phyloP scores from a whole-genome alignment of 2,888 invertebrate genomes.

The Yponomeuta plumbellus region DNA sequence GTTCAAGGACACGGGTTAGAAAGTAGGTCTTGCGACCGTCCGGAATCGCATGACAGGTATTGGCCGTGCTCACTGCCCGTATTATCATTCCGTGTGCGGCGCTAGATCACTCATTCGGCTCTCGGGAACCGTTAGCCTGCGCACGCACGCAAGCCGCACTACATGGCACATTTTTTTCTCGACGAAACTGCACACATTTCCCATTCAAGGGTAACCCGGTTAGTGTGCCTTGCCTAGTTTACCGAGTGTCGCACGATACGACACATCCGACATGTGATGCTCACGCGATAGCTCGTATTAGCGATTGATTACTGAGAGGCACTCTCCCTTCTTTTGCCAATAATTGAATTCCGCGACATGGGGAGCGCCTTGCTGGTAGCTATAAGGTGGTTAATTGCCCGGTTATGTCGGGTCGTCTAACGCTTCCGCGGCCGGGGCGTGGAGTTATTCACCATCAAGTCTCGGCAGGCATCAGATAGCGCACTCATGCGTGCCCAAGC shows the following conservation, averaged over 20 bases:
- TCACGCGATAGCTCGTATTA: conserved; percentile 9
- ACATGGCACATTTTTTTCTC: conserved; percentile 71
- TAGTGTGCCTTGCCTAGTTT: conserved; percentile 63
- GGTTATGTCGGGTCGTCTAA: conserved; percentile 29
- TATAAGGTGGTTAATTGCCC: conserved; percentile 7
- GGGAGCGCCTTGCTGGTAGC: conserved; percentile 2
- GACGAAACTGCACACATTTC: conserved; percentile 70
- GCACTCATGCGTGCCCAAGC: conserved; percentile 44
- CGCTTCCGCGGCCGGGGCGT: conserved; percentile 36
- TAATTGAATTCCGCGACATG: conserved; percentile 8
- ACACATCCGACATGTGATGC: background rate
- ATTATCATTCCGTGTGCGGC: conserved; percentile 72
- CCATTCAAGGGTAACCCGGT: conserved; percentile 75
- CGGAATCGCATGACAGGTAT: conserved; percentile 63
- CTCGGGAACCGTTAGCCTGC: conserved; percentile 66
- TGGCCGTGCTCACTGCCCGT: conserved; percentile 36
- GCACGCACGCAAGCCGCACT: conserved; percentile 57
- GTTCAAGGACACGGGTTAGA: conserved; percentile 61
- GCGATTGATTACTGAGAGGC: background rate
- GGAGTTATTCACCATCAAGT: conserved; percentile 39
- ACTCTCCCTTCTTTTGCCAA: background rate
- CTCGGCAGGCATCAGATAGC: conserved; percentile 43
- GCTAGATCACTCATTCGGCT: conserved; percentile 73
- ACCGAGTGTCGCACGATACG: conserved; percentile 41
- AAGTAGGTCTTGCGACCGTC: conserved; percentile 56